Evolutionary conservation across 1,140 invertebrate species (phyloP), one percentile per base, ranked within the genome.

Genomic region (Limonius californicus): DNA sequence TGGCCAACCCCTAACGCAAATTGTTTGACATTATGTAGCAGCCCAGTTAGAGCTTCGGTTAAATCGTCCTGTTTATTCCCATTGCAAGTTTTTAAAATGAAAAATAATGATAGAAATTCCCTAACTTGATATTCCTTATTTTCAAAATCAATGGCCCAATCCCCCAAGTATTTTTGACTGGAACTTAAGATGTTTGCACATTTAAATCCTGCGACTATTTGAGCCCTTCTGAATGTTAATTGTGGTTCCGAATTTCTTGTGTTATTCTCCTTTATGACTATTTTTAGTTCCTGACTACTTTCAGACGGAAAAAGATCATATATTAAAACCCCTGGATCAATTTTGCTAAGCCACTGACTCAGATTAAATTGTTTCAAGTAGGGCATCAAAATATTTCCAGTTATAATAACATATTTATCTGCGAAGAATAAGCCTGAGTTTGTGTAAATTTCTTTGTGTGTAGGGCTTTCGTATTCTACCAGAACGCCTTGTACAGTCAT

Each of bases 51-150:
- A 19, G 30, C 42, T 18, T 45, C 30, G 18, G 59, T 54, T 1
- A 63, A 60, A 57, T 57, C 32, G 7, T 35, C 30, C 18, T 42
- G 8, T 23, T 45, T 63, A 1, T 16, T 32, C 11, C 0, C 30
- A n/a, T 50, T 32, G 1, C 8, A 11, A 1, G 9, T 19, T 30
- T 14, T 21, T 55, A 63, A 21, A 4, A 68, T 59, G 54, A 66
- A 59, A 35, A 68, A 68, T 20, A 63, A 14, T n/a, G 67, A 60
- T 43, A 68, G 43, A 7, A 54, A 20, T n/a, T 65, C 55, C 23
- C 32, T 47, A 14, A 57, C 4, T 18, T 60, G 20, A 15, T 32
- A 18, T 2, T 30, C 6, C 18, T 65, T 66, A 39, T 62, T 50
- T 9, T 32, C 23, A 19, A 39, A 57, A 57, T 66, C 61, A 0